A percentile compares a stretch with the other conserved stretches of the same genome.
These are phyloP conservation scores for Pheosia tremula DNA, from an alignment of 2,888 invertebrate genomes.

Conservation along the genomic window DNA sequence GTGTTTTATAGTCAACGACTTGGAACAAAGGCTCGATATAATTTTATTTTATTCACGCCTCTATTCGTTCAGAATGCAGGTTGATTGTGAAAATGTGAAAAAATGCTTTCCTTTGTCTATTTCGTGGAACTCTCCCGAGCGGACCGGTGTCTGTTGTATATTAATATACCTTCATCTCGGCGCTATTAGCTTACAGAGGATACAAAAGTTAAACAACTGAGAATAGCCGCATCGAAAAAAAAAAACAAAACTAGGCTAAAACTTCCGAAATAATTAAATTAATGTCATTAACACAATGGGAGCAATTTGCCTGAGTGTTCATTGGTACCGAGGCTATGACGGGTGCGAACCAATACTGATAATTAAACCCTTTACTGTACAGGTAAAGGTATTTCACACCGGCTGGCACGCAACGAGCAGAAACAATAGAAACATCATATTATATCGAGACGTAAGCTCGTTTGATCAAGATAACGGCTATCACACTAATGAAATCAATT, in stretches of 20 bases:
- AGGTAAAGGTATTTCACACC: constrained; percentile 49
- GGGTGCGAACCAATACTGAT: constrained; percentile 46
- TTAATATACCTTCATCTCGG: constrained; percentile 31
- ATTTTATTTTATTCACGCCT: constrained; percentile 6
- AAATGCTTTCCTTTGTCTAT: constrained; percentile 22
- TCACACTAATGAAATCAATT: constrained; percentile 37
- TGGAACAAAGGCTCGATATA: constrained; percentile 30
- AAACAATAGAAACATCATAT: constrained; percentile 22
- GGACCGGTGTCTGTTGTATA: constrained; percentile 27
- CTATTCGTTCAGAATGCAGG: constrained; percentile 6
- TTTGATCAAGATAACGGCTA: constrained; percentile 35
- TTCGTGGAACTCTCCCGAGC: constrained; percentile 31
- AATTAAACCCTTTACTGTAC: constrained; percentile 58
- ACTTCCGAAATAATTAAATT: constrained; percentile 28
- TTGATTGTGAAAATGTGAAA: constrained; percentile 10
- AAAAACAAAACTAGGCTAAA: not conserved
- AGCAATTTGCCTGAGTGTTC: constrained; percentile 46
- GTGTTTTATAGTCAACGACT: constrained; percentile 31
- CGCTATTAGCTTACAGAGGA: constrained; percentile 43
- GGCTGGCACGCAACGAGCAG: constrained; percentile 23
- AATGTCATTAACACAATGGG: constrained; percentile 47
- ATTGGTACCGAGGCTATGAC: constrained; percentile 42
- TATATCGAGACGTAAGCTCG: constrained; percentile 13
- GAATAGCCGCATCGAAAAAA: constrained; percentile 14
- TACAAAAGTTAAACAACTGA: constrained; percentile 29